Evolutionary conservation across 2,113 vertebrate genomes (phyloP), one percentile per base, ranked within the genome.

Genomic region (Aythya baeri): DNA sequence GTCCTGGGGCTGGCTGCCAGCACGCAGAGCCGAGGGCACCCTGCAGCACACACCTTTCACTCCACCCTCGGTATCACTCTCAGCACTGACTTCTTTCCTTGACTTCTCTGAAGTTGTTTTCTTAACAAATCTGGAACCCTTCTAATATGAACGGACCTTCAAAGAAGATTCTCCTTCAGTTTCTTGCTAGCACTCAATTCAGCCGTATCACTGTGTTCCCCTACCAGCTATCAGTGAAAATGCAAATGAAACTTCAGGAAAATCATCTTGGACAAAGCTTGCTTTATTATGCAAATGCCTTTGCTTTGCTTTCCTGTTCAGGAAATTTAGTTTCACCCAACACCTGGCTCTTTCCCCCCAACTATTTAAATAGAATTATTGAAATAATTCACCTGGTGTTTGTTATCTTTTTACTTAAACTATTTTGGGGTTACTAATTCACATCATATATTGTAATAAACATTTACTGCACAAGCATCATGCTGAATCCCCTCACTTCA

Each of bases 11-110:
- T n/a, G 29, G 27, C 67, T 22, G 22, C 46, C 67, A 62, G 44
- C 57, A 62, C 29, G 15, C 23, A 0, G 3, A 4, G 3, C 57
- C 3, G 29, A 34, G 36, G 11, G 23, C 11, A 0, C 41, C 3
- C 17, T 62, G 52, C 46, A 62, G 34, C 17, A 14, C 2, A 17
- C 8, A 43, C 36, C 57, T 83, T 62, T 14, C 57, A 29, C 23
- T 52, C 34, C 29, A 52, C 29, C 29, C 34, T 52, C 22, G 13
- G 12, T 5, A 62, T 3, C 41, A 8, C 18, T n/a, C 34, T n/a
- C 57, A 14, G 67, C 44, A 34, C 23, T 17, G 72, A 43, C 57
- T 11, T 43, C 44, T 14, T 34, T 52, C 44, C 18, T 34, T 43
- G 23, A 43, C 34, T 23, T n/a, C 20, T 68, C 81, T 62, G 6